Percentiles rank a stretch among this genome's conserved stretches.
phyloP scores from a whole-genome alignment of 2,888 invertebrate genomes.

The Coenonympha glycerion region DNA sequence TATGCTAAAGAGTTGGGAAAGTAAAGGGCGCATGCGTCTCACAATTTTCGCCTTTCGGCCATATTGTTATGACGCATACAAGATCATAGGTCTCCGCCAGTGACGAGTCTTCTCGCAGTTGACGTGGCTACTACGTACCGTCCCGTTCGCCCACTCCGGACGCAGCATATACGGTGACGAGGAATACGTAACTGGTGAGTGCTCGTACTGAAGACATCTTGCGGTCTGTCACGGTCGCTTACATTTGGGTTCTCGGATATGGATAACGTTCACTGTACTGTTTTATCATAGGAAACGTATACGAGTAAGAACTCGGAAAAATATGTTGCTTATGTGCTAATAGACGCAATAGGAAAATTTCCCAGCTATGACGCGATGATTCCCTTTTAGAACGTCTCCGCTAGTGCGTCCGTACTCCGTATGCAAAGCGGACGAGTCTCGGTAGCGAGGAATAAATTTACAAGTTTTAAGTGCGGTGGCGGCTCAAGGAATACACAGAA shows the following conservation, averaged over 20 bases:
- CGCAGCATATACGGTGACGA: constrained; percentile 95
- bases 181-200: constrained; percentile 96
- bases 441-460: constrained; percentile 39
- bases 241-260: constrained; percentile 63
- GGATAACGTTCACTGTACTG: constrained; percentile 49
- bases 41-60: constrained; percentile 79
- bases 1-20: constrained; percentile 20
- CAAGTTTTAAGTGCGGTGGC: constrained; percentile 39
- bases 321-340: constrained; percentile 52
- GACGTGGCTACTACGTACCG: constrained; percentile 95
- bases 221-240: constrained; percentile 71
- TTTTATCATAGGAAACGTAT: constrained; percentile 36
- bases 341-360: constrained; percentile 68
- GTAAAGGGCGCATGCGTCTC: constrained; percentile 62
- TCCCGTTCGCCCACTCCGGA: constrained; percentile 94
- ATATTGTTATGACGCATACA: constrained; percentile 86
- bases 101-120: constrained; percentile 91
- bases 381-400: constrained; percentile 51
- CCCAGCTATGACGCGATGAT: constrained; percentile 62
- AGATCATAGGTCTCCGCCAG: constrained; percentile 84
- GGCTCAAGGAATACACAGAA: constrained; percentile 63
- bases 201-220: constrained; percentile 76
- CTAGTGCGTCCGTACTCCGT: constrained; percentile 56
- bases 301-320: constrained; percentile 37
- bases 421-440: constrained; percentile 39